Percentiles rank a stretch among this genome's conserved stretches.
Conservation (phyloP, 2,113 vertebrate genomes). For the Grantiella picta region DNA sequence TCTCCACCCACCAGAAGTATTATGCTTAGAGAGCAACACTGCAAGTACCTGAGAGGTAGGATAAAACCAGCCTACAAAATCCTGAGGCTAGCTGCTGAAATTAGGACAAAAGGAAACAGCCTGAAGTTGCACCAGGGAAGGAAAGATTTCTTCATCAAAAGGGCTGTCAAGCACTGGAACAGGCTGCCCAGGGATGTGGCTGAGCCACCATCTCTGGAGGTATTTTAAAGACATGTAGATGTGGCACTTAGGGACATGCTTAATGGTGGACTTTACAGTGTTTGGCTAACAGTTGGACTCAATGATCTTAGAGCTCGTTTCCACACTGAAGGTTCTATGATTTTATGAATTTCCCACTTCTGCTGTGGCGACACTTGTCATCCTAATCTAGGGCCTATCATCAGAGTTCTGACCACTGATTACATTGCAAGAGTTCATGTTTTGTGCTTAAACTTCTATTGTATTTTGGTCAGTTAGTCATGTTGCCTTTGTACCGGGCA, state of each 20-base stretch:
- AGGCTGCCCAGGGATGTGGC: neutral
- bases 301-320: neutral
- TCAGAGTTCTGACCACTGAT: neutral
- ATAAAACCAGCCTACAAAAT: neutral
- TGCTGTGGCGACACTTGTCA: rapidly evolving
- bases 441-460: neutral
- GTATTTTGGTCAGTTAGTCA: neutral
- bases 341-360: neutral
- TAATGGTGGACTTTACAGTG: neutral
- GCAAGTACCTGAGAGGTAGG: neutral
- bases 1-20: neutral
- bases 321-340: neutral
- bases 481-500: neutral
- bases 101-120: neutral
- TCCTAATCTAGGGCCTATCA: neutral
- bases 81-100: neutral
- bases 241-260: neutral
- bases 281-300: neutral
- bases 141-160: neutral
- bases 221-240: neutral
- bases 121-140: neutral
- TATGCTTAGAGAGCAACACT: neutral
- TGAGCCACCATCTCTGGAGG: neutral
- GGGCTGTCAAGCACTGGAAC: neutral
- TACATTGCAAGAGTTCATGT: neutral